Evolutionary conservation across 2,797 vertebrate species (phyloP).

Genomic region (Dallia pectoralis): DNA sequence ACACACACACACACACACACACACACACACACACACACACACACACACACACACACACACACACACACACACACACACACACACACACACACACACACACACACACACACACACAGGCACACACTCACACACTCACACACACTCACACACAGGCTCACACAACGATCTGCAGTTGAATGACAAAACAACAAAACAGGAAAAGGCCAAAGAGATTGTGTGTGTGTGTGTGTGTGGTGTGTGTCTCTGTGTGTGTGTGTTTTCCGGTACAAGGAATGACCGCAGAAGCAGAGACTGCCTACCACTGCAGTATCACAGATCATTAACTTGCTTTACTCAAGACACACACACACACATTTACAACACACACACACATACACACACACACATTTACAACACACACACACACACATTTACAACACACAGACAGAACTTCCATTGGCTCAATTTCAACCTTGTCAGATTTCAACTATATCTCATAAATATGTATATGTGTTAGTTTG

Average conservation of each 20-base stretch:
- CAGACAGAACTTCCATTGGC: background rate
- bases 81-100: background rate
- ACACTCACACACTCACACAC: background rate
- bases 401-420: background rate
- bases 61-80: background rate
- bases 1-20: no score
- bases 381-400: background rate
- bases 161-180: background rate
- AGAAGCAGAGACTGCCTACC: background rate
- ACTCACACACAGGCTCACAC: background rate
- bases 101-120: background rate
- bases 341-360: background rate
- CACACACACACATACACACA: background rate
- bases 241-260: background rate
- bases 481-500: no score
- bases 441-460: background rate
- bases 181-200: background rate
- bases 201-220: background rate
- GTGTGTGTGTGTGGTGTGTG: conserved; percentile 7
- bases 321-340: background rate
- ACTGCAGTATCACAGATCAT: conserved; percentile 1
- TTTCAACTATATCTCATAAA: background rate
- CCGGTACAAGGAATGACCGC: background rate
- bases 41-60: background rate
- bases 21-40: background rate